These are phyloP conservation scores for Synanthedon myopaeformis DNA, from an alignment of 2,888 invertebrate species.

Conservation along the genomic window DNA sequence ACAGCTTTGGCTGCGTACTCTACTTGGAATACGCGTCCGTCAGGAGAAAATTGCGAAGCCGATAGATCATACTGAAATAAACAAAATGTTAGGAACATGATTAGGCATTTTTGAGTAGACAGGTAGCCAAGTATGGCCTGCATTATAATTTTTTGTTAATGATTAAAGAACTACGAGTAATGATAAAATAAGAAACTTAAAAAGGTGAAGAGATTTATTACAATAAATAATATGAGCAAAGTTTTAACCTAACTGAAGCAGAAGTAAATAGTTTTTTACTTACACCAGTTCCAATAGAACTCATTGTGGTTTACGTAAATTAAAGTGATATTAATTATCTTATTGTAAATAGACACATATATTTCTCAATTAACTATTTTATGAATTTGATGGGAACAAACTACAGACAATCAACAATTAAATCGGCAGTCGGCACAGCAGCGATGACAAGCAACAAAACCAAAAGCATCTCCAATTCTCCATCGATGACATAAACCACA, in stretches of 20 bases:
- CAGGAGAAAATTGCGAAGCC: slow-evolving; percentile 99
- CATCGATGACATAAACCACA: no score
- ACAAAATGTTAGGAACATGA: no score
- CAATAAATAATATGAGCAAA: no score
- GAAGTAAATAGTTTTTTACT: slow-evolving; percentile 41
- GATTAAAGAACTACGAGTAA: no score
- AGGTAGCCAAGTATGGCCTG: no score
- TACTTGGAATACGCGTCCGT: slow-evolving; percentile 99
- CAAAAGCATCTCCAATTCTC: slow-evolving; percentile 5
- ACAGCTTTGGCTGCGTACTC: slow-evolving; percentile 99
- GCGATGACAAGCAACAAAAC: slow-evolving; percentile 59
- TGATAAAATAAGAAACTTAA: no score
- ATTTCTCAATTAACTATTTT: slow-evolving; percentile 8
- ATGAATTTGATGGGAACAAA: neutral
- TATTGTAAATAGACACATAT: slow-evolving; percentile 6
- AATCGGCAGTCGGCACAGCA: slow-evolving; percentile 12
- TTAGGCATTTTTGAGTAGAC: no score
- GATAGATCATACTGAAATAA: slow-evolving; percentile 94
- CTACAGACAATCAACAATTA: slow-evolving; percentile 4
- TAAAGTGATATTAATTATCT: slow-evolving; percentile 6
- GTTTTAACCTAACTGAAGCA: neutral
- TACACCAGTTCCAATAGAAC: slow-evolving; percentile 96
- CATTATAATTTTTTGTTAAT: no score
- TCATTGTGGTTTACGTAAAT: slow-evolving; percentile 72
- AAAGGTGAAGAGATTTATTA: no score